Evolutionary conservation across 2,888 invertebrate genomes (phyloP).

Genomic region (Sthenelais limicola): DNA sequence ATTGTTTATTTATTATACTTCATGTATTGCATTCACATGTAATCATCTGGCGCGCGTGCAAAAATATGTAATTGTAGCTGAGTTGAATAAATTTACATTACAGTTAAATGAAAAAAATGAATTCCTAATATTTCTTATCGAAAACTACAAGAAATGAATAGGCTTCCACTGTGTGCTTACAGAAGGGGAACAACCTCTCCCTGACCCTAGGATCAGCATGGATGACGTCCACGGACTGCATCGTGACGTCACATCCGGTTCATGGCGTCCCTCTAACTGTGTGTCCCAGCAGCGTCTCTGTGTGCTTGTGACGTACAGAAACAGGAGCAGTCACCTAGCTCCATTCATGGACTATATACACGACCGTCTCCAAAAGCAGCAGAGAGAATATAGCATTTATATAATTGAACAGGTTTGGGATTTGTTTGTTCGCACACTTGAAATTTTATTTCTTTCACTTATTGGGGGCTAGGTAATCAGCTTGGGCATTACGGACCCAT

Average conservation of each 20-base stretch:
- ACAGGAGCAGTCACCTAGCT: slow-evolving; percentile 18
- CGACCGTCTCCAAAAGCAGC: slow-evolving; percentile 30
- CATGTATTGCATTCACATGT: too few relatives aligned
- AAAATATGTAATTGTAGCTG: too few relatives aligned
- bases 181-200: background rate
- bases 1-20: too few relatives aligned
- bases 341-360: slow-evolving; percentile 41
- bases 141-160: too few relatives aligned
- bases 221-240: background rate
- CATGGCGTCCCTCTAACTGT: slow-evolving; percentile 31
- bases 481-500: too few relatives aligned
- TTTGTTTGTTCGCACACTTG: too few relatives aligned
- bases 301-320: slow-evolving; percentile 42
- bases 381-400: slow-evolving; percentile 25
- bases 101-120: too few relatives aligned
- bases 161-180: background rate
- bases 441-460: too few relatives aligned
- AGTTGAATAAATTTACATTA: too few relatives aligned
- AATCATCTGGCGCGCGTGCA: too few relatives aligned
- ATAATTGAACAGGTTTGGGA: slow-evolving; percentile 42
- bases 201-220: background rate
- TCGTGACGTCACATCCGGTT: slow-evolving; percentile 14
- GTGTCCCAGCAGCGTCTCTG: slow-evolving; percentile 27
- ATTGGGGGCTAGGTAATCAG: too few relatives aligned
- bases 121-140: too few relatives aligned